Evolutionary conservation across 2,113 vertebrate species (phyloP).

Genomic region (Gopherus evgoodei): DNA sequence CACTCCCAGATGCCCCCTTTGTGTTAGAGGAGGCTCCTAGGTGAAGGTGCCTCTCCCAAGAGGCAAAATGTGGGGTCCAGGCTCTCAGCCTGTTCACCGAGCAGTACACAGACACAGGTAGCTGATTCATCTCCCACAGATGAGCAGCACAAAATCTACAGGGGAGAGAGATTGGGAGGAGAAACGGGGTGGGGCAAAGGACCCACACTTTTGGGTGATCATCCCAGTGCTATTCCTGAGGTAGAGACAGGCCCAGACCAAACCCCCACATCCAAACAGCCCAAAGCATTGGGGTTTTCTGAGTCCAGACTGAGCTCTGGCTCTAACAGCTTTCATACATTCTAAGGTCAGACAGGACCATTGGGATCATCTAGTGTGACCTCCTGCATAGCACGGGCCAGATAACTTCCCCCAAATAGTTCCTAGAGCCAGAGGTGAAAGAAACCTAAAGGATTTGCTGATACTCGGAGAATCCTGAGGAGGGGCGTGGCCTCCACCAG

Average conservation of each 20-base stretch:
- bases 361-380: background rate
- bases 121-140: background rate
- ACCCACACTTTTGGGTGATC: background rate
- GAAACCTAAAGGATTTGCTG: too few species aligned
- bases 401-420: background rate
- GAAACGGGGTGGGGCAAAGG: background rate
- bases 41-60: background rate
- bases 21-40: background rate
- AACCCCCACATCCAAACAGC: background rate
- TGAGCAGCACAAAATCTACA: background rate
- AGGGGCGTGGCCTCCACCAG: too few species aligned
- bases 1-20: background rate
- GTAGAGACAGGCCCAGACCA: background rate
- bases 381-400: background rate
- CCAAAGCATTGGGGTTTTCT: background rate
- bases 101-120: background rate
- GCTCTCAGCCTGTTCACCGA: rapidly evolving
- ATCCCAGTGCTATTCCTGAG: background rate
- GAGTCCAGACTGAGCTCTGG: background rate
- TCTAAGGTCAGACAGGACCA: background rate
- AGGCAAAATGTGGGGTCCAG: background rate
- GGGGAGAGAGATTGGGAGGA: background rate
- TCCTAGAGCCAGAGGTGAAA: background rate
- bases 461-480: too few species aligned
- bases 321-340: background rate